Conservation (phyloP, 2,888 invertebrate species). For the Folsomia manolachei region DNA sequence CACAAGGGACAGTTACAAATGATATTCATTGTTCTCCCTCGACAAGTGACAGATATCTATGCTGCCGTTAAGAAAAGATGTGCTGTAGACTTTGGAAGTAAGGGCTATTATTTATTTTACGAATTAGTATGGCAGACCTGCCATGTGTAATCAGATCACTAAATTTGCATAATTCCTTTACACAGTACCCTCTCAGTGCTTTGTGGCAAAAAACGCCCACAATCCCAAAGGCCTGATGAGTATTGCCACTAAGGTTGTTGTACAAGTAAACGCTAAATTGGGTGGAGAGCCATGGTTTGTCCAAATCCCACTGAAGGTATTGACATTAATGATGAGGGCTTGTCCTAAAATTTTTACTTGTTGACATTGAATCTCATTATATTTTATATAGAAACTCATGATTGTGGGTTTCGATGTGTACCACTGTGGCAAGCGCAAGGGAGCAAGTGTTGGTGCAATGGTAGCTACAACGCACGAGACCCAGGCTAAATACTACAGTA, state of each 20-base stretch:
- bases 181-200: slow-evolving; percentile 47
- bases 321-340: slow-evolving; percentile 1
- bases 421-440: slow-evolving; percentile 71
- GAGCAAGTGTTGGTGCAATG: slow-evolving; percentile 66
- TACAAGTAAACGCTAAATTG: slow-evolving; percentile 62
- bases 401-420: slow-evolving; percentile 70
- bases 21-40: slow-evolving; percentile 36
- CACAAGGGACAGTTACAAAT: slow-evolving; percentile 31
- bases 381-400: slow-evolving; percentile 52
- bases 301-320: slow-evolving; percentile 62
- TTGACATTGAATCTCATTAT: too few species aligned
- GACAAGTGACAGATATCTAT: slow-evolving; percentile 31
- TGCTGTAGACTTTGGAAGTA: slow-evolving; percentile 34
- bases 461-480: slow-evolving; percentile 66
- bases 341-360: too few species aligned
- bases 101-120: too few species aligned
- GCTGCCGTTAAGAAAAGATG: slow-evolving; percentile 34
- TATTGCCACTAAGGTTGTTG: slow-evolving; percentile 56
- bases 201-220: slow-evolving; percentile 29
- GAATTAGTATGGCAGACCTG: neutral
- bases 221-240: slow-evolving; percentile 32
- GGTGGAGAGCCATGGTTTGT: slow-evolving; percentile 88
- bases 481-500: slow-evolving; percentile 69
- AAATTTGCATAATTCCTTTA: neutral
- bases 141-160: neutral